A percentile compares a stretch with the other conserved stretches of the same genome.
These are phyloP conservation scores for Cylas formicarius DNA, from an alignment of 1,140 invertebrate species.

Conservation along the genomic window DNA sequence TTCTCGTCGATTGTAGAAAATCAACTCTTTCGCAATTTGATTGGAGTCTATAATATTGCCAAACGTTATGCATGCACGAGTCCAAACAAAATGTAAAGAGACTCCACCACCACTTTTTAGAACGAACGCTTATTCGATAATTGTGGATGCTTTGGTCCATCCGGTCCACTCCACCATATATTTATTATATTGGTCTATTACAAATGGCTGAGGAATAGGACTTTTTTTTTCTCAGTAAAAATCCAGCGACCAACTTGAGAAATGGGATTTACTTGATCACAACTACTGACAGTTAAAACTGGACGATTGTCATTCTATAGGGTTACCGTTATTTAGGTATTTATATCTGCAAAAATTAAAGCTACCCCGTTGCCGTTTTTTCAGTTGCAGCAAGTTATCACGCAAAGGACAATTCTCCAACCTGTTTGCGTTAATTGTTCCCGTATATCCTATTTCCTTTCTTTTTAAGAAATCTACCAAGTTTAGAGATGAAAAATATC, in stretches of 20 bases:
- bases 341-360: too few species aligned
- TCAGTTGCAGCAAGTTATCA: too few species aligned
- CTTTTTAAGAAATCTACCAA: too few species aligned
- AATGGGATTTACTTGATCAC: slow-evolving; percentile 31
- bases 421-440: too few species aligned
- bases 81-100: slow-evolving; percentile 28
- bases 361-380: too few species aligned
- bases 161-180: slow-evolving; percentile 35
- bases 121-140: slow-evolving; percentile 24
- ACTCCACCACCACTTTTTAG: slow-evolving; percentile 34
- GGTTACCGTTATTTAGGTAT: slow-evolving; percentile 4
- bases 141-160: slow-evolving; percentile 26
- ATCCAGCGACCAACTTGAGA: slow-evolving; percentile 28
- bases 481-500: too few species aligned
- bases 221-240: slow-evolving; percentile 27
- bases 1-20: slow-evolving; percentile 14
- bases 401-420: too few species aligned
- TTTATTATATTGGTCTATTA: slow-evolving; percentile 35
- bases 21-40: slow-evolving; percentile 1
- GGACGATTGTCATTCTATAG: too few species aligned
- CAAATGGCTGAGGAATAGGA: slow-evolving; percentile 24
- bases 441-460: too few species aligned
- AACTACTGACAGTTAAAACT: slow-evolving; percentile 27
- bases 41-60: slow-evolving; percentile 9
- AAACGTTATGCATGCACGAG: slow-evolving; percentile 18